These are phyloP conservation scores for Anaspis maculata DNA, from an alignment of 2,888 invertebrate genomes.

Conservation along the genomic window DNA sequence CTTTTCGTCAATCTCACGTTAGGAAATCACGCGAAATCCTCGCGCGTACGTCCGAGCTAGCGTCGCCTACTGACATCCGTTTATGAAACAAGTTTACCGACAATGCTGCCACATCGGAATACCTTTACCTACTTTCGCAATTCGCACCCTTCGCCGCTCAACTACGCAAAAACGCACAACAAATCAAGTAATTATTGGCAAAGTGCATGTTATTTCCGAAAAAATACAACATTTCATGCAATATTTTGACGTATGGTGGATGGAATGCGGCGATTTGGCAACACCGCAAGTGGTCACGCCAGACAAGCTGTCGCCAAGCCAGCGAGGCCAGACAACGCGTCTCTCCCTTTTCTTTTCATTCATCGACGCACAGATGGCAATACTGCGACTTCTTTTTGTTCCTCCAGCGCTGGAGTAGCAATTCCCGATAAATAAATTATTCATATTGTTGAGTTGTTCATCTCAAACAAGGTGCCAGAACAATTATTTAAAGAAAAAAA, in stretches of 20 bases:
- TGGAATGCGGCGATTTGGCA: slow-evolving; percentile 52
- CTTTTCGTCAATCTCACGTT: no score
- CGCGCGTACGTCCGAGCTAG: slow-evolving; percentile 32
- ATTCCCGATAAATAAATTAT: no score
- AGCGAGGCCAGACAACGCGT: slow-evolving; percentile 73
- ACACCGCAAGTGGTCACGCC: slow-evolving; percentile 66
- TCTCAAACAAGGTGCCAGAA: no score
- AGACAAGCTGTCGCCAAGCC: slow-evolving; percentile 92
- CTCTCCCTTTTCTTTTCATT: slow-evolving; percentile 45
- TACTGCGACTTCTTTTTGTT: slow-evolving; percentile 11
- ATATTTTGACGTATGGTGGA: no score
- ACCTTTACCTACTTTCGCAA: slow-evolving; percentile 23
- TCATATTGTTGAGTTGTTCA: no score
- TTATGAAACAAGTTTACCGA: slow-evolving; percentile 62
- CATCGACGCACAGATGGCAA: slow-evolving; percentile 19
- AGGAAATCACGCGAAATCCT: no score
- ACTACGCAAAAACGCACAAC: no score
- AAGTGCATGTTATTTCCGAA: no score
- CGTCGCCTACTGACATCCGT: slow-evolving; percentile 56
- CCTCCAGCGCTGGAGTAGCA: background rate
- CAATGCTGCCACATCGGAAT: slow-evolving; percentile 47
- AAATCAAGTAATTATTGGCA: no score
- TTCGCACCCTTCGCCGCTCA: no score
- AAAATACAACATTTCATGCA: no score
- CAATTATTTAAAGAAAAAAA: no score